Evolutionary conservation across 2,113 vertebrate genomes (phyloP).

Genomic region (Ophiodon elongatus): DNA sequence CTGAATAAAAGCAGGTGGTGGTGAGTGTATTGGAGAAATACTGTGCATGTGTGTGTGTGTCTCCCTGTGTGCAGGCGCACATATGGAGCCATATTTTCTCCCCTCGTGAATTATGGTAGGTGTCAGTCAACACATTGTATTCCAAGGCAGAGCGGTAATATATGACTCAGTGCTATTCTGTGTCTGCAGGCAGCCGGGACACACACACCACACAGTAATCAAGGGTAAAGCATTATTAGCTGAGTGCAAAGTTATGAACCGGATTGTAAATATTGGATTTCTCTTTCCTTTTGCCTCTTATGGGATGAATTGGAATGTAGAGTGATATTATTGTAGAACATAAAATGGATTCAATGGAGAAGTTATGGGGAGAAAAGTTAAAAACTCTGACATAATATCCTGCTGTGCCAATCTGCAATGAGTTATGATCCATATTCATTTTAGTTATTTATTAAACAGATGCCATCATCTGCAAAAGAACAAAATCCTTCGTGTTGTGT

Average conservation of each 20-base stretch:
- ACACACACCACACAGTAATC: conserved; percentile 32
- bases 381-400: conserved; percentile 26
- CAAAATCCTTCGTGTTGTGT: background rate
- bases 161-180: conserved; percentile 40
- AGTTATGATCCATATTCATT: conserved; percentile 18
- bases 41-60: background rate
- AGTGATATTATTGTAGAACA: conserved; percentile 8
- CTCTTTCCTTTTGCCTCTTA: background rate
- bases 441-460: conserved; percentile 21
- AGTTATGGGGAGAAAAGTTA: background rate
- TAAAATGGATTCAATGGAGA: conserved; percentile 3
- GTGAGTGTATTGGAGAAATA: background rate
- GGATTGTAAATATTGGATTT: conserved; percentile 31
- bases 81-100: conserved; percentile 24
- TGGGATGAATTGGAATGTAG: background rate
- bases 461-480: conserved; percentile 12
- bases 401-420: conserved; percentile 15
- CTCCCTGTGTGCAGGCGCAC: conserved; percentile 1
- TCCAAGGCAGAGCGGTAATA: conserved; percentile 39
- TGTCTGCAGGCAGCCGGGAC: conserved; percentile 16
- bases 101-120: conserved; percentile 44
- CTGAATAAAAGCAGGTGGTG: background rate
- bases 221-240: conserved; percentile 34
- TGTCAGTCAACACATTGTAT: conserved; percentile 50
- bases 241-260: conserved; percentile 14